Evolutionary conservation across 2,888 invertebrate genomes (phyloP).

Genomic region (Agrochola lychnidis): DNA sequence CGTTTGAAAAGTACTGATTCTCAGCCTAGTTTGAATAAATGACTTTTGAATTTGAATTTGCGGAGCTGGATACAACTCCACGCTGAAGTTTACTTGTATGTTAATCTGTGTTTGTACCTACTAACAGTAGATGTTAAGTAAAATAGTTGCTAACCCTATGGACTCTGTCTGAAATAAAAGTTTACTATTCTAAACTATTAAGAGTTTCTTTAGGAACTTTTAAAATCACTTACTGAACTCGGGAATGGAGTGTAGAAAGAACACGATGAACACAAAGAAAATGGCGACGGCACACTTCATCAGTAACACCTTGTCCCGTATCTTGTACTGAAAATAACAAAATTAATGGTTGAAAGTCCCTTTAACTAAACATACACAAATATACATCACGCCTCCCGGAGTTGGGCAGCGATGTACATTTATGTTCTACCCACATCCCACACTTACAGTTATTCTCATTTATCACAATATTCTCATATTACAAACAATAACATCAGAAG

Average conservation of each 20-base stretch:
- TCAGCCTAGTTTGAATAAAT: no score
- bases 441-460: no score
- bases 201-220: neutral
- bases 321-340: conserved; percentile 92
- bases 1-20: no score
- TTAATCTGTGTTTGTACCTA: neutral
- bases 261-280: conserved; percentile 93
- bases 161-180: neutral
- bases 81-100: neutral
- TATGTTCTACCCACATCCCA: no score
- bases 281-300: conserved; percentile 93
- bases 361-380: neutral
- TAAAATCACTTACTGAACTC: conserved; percentile 91
- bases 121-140: no score
- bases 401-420: neutral
- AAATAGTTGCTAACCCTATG: neutral
- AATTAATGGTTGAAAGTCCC: neutral
- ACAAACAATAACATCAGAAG: no score
- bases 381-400: neutral
- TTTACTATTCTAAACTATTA: neutral
- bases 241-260: conserved; percentile 96
- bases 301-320: conserved; percentile 94
- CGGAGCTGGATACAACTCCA: neutral
- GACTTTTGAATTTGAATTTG: neutral
- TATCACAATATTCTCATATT: no score